Conservation (phyloP, 2,888 invertebrate species). For the Drosophila prolongata region DNA sequence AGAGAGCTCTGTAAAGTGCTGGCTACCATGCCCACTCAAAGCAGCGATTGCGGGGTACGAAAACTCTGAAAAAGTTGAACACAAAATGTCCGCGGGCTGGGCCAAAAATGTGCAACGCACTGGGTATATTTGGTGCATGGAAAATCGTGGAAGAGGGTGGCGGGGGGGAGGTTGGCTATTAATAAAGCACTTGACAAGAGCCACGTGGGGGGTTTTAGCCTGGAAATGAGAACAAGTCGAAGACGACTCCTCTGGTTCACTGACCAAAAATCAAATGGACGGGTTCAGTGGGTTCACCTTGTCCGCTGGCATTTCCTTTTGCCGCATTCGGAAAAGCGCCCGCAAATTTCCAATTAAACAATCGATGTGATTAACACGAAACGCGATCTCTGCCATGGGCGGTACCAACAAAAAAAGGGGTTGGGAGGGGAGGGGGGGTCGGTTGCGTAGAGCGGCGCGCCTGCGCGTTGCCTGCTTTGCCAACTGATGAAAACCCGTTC, state of each 20-base stretch:
- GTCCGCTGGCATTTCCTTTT: constrained; percentile 35
- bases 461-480: constrained; percentile 63
- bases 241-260: neutral
- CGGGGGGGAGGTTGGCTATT: constrained; percentile 18
- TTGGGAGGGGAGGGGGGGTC: constrained; percentile 31
- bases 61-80: constrained; percentile 2
- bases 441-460: constrained; percentile 12
- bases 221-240: neutral
- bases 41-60: constrained; percentile 5
- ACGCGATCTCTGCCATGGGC: constrained; percentile 52
- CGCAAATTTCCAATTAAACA: constrained; percentile 67
- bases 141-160: neutral
- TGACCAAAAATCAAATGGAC: neutral
- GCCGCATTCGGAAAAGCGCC: constrained; percentile 31
- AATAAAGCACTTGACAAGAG: constrained; percentile 51
- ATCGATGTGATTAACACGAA: constrained; percentile 62
- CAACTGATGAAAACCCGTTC: constrained; percentile 68
- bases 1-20: neutral
- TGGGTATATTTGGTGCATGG: neutral
- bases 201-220: constrained; percentile 1
- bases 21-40: neutral
- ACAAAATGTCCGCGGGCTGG: constrained; percentile 28
- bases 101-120: constrained; percentile 23
- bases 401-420: constrained; percentile 31
- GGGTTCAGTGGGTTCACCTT: constrained; percentile 27